Conservation (phyloP, 2,797 vertebrate genomes). For the Semotilus atromaculatus region DNA sequence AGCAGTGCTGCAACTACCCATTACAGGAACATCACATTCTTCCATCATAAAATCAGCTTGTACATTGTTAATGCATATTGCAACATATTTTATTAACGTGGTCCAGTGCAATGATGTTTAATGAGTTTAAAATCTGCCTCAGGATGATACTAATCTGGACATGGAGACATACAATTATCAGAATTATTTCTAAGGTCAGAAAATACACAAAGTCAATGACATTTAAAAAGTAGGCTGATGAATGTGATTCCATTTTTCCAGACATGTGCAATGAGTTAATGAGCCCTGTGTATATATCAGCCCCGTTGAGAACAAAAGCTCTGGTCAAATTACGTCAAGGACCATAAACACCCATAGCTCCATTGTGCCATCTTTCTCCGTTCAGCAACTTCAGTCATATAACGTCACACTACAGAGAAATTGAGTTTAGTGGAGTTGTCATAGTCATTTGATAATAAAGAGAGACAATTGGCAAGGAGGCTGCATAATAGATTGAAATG, state of each 20-base stretch:
- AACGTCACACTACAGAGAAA: neutral
- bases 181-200: neutral
- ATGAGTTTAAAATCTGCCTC: slow-evolving; percentile 19
- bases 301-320: neutral
- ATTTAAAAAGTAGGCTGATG: slow-evolving; percentile 22
- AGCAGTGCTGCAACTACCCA: neutral
- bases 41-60: slow-evolving; percentile 9
- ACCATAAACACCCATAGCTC: slow-evolving; percentile 27
- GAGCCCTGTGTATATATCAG: slow-evolving; percentile 5
- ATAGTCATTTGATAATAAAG: slow-evolving; percentile 25
- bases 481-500: slow-evolving; percentile 5
- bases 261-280: slow-evolving; percentile 30
- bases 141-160: neutral
- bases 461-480: neutral
- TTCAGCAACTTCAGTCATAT: neutral
- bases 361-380: slow-evolving; percentile 13
- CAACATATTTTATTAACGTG: slow-evolving; percentile 5
- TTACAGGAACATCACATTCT: slow-evolving; percentile 5
- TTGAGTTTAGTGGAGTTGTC: neutral
- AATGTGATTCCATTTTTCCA: slow-evolving; percentile 23
- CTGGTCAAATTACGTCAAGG: slow-evolving; percentile 32
- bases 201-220: slow-evolving; percentile 23
- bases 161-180: neutral
- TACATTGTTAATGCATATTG: slow-evolving; percentile 22
- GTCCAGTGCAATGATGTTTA: slow-evolving; percentile 23